These are phyloP conservation scores for Mesocricetus auratus DNA, from an alignment of 2,113 vertebrate species.

Conservation along the genomic window DNA sequence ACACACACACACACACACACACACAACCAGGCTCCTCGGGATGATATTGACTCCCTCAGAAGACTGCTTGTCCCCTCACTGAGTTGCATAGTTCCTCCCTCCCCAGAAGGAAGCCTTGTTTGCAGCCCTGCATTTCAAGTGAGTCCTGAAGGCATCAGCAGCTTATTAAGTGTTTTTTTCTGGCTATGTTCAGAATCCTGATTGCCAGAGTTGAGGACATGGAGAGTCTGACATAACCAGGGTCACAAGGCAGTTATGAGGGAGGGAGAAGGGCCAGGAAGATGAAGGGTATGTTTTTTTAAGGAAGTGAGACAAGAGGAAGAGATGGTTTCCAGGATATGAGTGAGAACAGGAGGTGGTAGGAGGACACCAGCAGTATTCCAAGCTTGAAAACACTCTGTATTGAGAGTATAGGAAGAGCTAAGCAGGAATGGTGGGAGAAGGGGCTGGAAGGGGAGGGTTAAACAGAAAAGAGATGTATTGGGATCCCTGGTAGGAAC, in stretches of 20 bases:
- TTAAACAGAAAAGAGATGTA: constrained; percentile 3
- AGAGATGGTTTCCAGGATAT: constrained; percentile 28
- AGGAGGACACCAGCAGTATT: neutral
- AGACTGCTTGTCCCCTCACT: neutral
- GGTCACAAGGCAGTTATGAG: neutral
- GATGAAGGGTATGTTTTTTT: neutral
- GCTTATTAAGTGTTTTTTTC: neutral
- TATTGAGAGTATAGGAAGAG: neutral
- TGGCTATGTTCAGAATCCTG: neutral
- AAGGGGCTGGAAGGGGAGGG: neutral
- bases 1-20: no score
- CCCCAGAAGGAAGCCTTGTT: neutral
- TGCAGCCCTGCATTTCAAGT: neutral
- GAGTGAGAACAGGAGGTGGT: neutral
- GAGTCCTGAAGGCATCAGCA: neutral
- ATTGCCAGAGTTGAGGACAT: neutral
- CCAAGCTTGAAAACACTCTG: neutral
- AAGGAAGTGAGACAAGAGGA: constrained; percentile 37
- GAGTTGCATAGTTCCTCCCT: neutral
- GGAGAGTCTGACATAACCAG: neutral
- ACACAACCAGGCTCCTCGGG: neutral
- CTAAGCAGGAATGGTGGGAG: neutral
- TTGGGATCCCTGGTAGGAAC: neutral
- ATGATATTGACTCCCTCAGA: neutral
- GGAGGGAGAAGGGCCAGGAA: neutral